Conservation (phyloP, 2,888 invertebrate genomes). For the Leptogaster cylindrica region DNA sequence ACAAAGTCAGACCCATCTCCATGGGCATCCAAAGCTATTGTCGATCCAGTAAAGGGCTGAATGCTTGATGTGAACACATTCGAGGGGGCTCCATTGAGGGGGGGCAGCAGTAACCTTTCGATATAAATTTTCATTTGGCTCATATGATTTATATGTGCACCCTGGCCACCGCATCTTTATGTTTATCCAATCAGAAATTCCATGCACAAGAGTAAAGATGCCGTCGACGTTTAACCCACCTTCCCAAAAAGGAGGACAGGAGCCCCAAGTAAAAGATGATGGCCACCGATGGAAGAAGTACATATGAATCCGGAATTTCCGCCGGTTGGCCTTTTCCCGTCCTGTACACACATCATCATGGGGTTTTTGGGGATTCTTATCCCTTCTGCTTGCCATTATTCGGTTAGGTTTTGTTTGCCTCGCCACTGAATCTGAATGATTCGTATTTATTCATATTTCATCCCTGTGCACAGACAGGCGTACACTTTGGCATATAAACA, state of each 20-base stretch:
- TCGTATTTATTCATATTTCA: constrained; percentile 47
- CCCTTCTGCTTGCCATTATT: constrained; percentile 42
- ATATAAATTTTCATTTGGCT: constrained; percentile 44
- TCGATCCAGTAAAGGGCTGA: constrained; percentile 4
- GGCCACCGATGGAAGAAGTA: constrained; percentile 32
- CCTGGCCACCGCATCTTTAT: constrained; percentile 41
- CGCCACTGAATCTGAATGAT: constrained; percentile 46
- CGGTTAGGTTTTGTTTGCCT: constrained; percentile 44
- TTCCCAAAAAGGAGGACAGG: constrained; percentile 32
- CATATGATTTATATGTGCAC: constrained; percentile 40
- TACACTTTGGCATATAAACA: constrained; percentile 37
- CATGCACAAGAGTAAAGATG: constrained; percentile 34
- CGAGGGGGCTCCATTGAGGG: background rate
- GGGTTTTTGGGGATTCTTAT: constrained; percentile 36
- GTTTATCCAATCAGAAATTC: constrained; percentile 44
- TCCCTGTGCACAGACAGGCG: constrained; percentile 40
- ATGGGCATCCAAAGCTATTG: background rate
- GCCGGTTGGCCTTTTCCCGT: constrained; percentile 45
- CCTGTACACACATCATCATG: constrained; percentile 42
- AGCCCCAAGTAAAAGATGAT: constrained; percentile 30
- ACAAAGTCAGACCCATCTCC: constrained; percentile 28
- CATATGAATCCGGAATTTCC: constrained; percentile 42
- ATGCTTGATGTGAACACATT: constrained; percentile 6
- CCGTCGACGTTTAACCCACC: constrained; percentile 35
- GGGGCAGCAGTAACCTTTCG: constrained; percentile 16